These are phyloP conservation scores for Criorhina ranunculi DNA, from an alignment of 2,888 invertebrate genomes.

Conservation along the genomic window DNA sequence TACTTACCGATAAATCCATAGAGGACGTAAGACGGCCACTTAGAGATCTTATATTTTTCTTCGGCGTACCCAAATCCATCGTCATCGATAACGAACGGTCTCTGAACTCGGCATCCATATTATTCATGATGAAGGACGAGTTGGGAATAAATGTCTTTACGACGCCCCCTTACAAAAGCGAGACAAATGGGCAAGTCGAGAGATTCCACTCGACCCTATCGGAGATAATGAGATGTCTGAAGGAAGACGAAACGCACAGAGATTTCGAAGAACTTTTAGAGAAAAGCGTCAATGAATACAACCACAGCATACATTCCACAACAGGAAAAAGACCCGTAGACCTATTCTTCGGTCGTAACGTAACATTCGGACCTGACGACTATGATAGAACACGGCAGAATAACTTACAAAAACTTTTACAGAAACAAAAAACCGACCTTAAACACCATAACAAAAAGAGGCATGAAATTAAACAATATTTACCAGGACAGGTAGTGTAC, in stretches of 20 bases:
- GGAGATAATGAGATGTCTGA: constrained; percentile 66
- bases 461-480: constrained; percentile 38
- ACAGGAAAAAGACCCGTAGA: background rate
- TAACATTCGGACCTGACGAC: too few species aligned
- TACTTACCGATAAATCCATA: constrained; percentile 39
- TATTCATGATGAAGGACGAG: constrained; percentile 57
- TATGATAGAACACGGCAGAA: background rate
- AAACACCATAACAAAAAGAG: constrained; percentile 51
- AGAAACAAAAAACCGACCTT: constrained; percentile 54
- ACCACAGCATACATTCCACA: background rate
- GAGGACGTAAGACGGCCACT: constrained; percentile 57
- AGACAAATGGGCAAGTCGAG: constrained; percentile 62
- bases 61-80: constrained; percentile 64
- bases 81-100: constrained; percentile 70
- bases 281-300: constrained; percentile 36
- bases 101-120: constrained; percentile 49
- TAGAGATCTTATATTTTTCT: constrained; percentile 57
- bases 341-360: background rate
- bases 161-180: constrained; percentile 32
- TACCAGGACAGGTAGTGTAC: constrained; percentile 34
- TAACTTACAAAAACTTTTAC: constrained; percentile 3
- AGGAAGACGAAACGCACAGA: constrained; percentile 14
- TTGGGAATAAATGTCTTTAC: constrained; percentile 16
- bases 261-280: constrained; percentile 61
- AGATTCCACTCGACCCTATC: constrained; percentile 66